Percentiles rank a stretch among this genome's conserved stretches.
Evolutionary conservation across 2,797 vertebrate genomes (phyloP).

Genomic region (Dallia pectoralis): DNA sequence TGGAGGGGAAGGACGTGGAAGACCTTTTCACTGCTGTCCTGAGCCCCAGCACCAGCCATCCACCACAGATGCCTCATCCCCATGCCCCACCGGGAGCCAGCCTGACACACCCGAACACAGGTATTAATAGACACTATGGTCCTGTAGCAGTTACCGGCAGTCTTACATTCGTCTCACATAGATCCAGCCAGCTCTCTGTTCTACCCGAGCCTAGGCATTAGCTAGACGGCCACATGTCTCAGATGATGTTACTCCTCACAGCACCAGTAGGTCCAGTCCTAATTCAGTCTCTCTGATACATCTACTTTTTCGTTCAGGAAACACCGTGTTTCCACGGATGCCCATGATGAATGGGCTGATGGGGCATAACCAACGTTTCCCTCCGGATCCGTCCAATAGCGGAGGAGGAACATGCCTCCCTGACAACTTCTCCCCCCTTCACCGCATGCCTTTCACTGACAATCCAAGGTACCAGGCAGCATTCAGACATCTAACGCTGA

Average conservation of each 20-base stretch:
- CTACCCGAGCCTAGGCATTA: background rate
- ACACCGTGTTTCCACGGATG: conserved; percentile 87
- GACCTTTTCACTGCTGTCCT: conserved; percentile 97
- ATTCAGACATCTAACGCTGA: too few relatives aligned
- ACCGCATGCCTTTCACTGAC: conserved; percentile 85
- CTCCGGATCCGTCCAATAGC: conserved; percentile 75
- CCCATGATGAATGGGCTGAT: conserved; percentile 94
- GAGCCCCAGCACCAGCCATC: conserved; percentile 85
- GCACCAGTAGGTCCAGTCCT: background rate
- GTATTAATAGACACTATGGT: conserved; percentile 59
- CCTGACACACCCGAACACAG: conserved; percentile 82
- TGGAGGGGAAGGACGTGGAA: conserved; percentile 97
- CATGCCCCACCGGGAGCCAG: conserved; percentile 75
- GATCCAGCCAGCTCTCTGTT: too few relatives aligned
- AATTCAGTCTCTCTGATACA: background rate
- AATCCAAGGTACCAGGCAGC: conserved; percentile 79
- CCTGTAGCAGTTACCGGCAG: background rate
- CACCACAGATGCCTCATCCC: conserved; percentile 82
- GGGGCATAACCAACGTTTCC: conserved; percentile 84
- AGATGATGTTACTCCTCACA: background rate
- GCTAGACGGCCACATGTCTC: background rate
- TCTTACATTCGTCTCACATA: too few relatives aligned
- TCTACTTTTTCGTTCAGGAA: conserved; percentile 67
- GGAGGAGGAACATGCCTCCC: conserved; percentile 79
- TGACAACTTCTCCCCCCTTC: conserved; percentile 82